phyloP scores from a whole-genome alignment of 37 sponge, comb jelly and placozoan species.

The Crambe crambe region DNA sequence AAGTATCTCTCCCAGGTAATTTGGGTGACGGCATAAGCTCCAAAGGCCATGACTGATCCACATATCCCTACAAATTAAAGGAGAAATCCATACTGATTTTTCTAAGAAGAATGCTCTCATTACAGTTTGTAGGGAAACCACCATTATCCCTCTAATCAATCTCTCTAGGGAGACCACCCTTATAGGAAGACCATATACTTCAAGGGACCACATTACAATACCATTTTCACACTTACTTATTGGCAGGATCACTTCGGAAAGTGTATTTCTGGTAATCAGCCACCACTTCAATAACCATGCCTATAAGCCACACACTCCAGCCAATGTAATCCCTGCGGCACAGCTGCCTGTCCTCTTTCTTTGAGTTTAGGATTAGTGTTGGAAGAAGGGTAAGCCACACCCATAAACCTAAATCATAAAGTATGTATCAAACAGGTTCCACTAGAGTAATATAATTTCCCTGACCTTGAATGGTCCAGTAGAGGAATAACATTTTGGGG shows the following conservation, averaged over 20 bases:
- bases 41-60: constrained; percentile 90
- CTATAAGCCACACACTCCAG: constrained; percentile 83
- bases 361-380: constrained; percentile 79
- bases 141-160: too few relatives aligned
- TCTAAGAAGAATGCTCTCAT: too few relatives aligned
- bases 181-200: too few relatives aligned
- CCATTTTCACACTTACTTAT: constrained; percentile 35
- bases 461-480: constrained; percentile 91
- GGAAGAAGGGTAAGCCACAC: constrained; percentile 82
- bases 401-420: constrained; percentile 72
- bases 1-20: constrained; percentile 97
- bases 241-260: constrained; percentile 77
- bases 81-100: too few relatives aligned
- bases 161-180: too few relatives aligned
- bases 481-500: constrained; percentile 73
- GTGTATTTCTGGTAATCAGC: constrained; percentile 92
- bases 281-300: constrained; percentile 78
- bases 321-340: constrained; percentile 71
- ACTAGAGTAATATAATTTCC: not conserved
- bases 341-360: constrained; percentile 51
- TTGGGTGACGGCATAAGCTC: constrained; percentile 88
- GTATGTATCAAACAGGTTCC: not conserved
- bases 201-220: too few relatives aligned
- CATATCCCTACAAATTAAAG: constrained; percentile 14
- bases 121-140: too few relatives aligned